These are phyloP conservation scores for Arbacia lixula DNA, from an alignment of 53 echinoderm and acorn worm genomes.

Conservation along the genomic window DNA sequence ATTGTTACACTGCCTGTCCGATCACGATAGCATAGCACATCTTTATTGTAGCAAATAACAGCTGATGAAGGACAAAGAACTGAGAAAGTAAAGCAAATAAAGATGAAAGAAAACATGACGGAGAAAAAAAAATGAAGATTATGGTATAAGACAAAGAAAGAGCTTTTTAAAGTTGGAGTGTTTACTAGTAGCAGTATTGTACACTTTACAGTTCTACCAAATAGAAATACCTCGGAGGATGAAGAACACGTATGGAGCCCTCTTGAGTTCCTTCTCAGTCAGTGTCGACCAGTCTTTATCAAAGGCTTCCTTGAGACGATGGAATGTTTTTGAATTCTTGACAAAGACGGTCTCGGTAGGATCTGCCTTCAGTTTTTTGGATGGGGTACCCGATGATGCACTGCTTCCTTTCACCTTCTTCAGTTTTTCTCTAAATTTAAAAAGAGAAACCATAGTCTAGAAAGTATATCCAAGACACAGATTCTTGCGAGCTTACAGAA, in stretches of 20 bases:
- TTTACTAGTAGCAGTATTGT: no score
- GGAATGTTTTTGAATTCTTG: conserved; percentile 74
- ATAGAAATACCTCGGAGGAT: conserved; percentile 73
- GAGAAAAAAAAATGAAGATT: no score
- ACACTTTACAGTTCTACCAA: background rate
- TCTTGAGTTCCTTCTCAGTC: conserved; percentile 78
- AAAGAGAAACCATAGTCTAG: no score
- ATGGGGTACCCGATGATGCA: background rate
- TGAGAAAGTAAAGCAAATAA: no score
- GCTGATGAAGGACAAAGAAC: background rate
- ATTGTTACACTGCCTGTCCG: no score
- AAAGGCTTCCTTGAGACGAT: conserved; percentile 81
- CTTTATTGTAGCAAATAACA: no score
- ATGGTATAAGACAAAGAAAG: no score
- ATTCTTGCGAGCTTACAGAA: no score
- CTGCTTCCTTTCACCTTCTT: conserved; percentile 72
- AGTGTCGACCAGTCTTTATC: conserved; percentile 82
- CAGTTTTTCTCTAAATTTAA: conserved; percentile 69
- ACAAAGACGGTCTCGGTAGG: conserved; percentile 79
- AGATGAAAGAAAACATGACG: no score
- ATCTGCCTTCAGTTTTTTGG: conserved; percentile 68
- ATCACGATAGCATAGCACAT: no score
- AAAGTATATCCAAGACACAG: no score
- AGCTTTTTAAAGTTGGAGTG: no score
- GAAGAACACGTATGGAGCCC: conserved; percentile 85